Percentiles rank a stretch among this genome's conserved stretches.
Conservation (phyloP, 2,888 invertebrate genomes). For the Polydrusus cervinus region DNA sequence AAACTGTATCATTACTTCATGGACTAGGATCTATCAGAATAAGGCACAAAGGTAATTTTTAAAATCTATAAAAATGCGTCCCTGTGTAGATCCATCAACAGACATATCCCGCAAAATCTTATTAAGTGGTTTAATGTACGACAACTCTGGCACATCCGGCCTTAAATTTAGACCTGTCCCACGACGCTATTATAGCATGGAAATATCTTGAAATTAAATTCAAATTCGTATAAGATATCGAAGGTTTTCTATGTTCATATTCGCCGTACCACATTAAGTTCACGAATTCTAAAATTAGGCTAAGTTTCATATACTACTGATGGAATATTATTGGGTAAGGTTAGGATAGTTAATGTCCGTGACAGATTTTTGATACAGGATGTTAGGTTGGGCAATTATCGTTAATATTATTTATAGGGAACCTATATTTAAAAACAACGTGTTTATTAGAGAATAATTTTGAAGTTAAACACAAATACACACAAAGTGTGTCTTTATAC, state of each 20-base stretch:
- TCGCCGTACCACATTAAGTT: constrained; percentile 32
- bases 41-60: background rate
- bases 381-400: constrained; percentile 11
- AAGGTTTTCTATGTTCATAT: constrained; percentile 43
- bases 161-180: constrained; percentile 62
- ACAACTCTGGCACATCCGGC: constrained; percentile 63
- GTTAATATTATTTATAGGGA: background rate
- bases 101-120: constrained; percentile 58
- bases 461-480: too few species aligned
- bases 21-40: too few species aligned
- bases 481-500: too few species aligned
- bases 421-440: background rate
- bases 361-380: constrained; percentile 17
- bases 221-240: constrained; percentile 35
- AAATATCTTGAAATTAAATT: constrained; percentile 48
- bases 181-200: constrained; percentile 60
- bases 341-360: constrained; percentile 22
- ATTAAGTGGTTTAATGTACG: constrained; percentile 63
- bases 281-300: constrained; percentile 19
- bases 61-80: background rate
- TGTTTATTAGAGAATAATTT: too few species aligned
- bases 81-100: constrained; percentile 25
- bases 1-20: too few species aligned
- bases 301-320: constrained; percentile 5
- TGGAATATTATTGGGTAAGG: constrained; percentile 33